Conservation (phyloP, 30 jellyfish, hydroid and myxozoan species). For the Chironex yamaguchii region DNA sequence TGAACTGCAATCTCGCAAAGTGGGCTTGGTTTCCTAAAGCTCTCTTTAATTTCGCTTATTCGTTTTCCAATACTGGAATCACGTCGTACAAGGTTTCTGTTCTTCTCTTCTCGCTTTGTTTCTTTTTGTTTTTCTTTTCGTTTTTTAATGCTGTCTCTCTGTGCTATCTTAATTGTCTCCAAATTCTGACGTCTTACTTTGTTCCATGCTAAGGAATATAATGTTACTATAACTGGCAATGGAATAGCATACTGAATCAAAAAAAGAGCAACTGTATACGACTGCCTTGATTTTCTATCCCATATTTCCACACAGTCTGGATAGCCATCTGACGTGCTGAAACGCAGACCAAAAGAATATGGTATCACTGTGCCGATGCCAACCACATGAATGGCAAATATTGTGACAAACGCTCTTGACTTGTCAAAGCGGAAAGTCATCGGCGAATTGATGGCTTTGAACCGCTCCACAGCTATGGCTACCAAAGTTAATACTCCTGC, state of each 20-base stretch:
- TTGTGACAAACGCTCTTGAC: neutral
- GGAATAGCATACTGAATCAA: slow-evolving; percentile 56
- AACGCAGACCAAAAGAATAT: neutral
- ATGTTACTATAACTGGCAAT: slow-evolving; percentile 5
- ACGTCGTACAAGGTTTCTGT: neutral
- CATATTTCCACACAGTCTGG: slow-evolving; percentile 21
- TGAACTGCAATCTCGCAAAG: slow-evolving; percentile 11
- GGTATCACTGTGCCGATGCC: slow-evolving; percentile 26
- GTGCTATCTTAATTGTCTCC: slow-evolving; percentile 20
- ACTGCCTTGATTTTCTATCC: slow-evolving; percentile 1
- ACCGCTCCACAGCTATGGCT: slow-evolving; percentile 49
- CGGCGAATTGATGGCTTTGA: slow-evolving; percentile 19
- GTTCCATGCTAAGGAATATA: slow-evolving; percentile 44
- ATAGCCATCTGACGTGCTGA: neutral
- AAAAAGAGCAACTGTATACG: slow-evolving; percentile 19
- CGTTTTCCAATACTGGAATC: neutral
- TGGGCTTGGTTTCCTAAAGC: slow-evolving; percentile 6
- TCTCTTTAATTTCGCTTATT: neutral
- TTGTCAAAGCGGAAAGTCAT: neutral
- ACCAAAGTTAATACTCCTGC: slow-evolving; percentile 36
- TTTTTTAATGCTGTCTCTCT: slow-evolving; percentile 13
- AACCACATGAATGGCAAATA: neutral
- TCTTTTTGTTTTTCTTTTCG: neutral
- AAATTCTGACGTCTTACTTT: slow-evolving; percentile 16
- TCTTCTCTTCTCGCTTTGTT: neutral